A percentile compares a stretch with the other conserved stretches of the same genome.
These are phyloP conservation scores for Tarsius wallacei DNA, from an alignment of 2,797 vertebrate genomes.

Conservation along the genomic window DNA sequence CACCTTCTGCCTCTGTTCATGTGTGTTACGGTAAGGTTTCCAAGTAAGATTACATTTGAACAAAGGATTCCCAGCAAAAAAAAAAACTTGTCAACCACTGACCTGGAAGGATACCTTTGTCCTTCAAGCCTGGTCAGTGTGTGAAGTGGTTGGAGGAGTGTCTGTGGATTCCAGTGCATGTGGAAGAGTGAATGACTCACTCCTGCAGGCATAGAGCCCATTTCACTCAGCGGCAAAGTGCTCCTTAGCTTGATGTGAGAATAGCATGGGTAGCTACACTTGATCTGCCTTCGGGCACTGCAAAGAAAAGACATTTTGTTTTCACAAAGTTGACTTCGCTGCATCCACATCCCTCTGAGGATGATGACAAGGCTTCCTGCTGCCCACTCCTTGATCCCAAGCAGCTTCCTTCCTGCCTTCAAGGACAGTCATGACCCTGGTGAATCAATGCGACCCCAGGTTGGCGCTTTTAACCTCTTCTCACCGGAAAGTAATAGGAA, in stretches of 20 bases:
- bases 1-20: fast-evolving
- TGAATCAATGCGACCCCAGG: background rate
- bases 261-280: fast-evolving
- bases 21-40: background rate
- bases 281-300: background rate
- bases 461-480: background rate
- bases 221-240: background rate
- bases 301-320: background rate
- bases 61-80: background rate
- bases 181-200: background rate
- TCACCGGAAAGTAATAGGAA: background rate
- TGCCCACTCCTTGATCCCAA: background rate
- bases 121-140: background rate
- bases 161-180: fast-evolving
- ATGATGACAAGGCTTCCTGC: background rate
- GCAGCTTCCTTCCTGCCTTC: background rate
- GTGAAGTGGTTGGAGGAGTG: background rate
- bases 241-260: background rate
- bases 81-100: background rate
- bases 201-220: fast-evolving
- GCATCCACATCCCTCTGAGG: fast-evolving
- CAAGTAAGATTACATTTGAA: fast-evolving
- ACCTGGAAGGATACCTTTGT: background rate
- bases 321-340: background rate
- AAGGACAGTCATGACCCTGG: background rate